Evolutionary conservation across 2,797 vertebrate species (phyloP), one percentile per base, ranked within the genome.

Genomic region (Cyprinodon diabolis): DNA sequence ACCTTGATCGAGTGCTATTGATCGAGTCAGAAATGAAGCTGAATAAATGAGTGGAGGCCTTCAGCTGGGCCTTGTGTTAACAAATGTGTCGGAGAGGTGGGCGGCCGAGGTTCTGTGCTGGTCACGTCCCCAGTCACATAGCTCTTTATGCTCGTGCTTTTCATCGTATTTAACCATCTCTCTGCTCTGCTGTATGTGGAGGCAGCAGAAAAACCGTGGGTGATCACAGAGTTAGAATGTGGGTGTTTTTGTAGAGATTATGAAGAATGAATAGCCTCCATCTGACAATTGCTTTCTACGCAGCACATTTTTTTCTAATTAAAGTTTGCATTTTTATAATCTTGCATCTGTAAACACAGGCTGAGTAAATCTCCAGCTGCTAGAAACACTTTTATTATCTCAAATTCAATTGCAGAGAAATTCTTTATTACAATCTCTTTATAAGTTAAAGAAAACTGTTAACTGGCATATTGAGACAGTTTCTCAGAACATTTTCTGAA

Each of bases 41-140:
- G 57, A 86, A 83, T 88, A 87, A 82, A 88, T 90, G 84, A 54
- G 58, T 2, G 12, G 72, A 86, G 83, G 78, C 85, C 85, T 86
- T 84, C 81, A 74, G 78, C 56, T 19, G 69, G 78, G 62, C 75
- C 17, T 62, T 13, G 66, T 83, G 74, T 86, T 85, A 87, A 89
- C 86, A 87, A 82, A 78, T 77, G 75, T 68, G 71, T 76, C 71
- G 66, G 71, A 75, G 71, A 72, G 9, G 87, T 87, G 84, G 85
- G 85, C 25, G 69, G 60, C 68, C 40, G 11, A 7, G 40, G 62
- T 45, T 45, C 62, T 13, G 9, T 23, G 37, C 12, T 4, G 40
- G 62, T 65, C 62, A 45, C 12, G 11, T 45, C 74, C 66, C 78
- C 52, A 65, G 30, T 69, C 71, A 57, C 2, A 2, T 30, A 57